Percentiles rank a stretch among this genome's conserved stretches.
phyloP scores from a whole-genome alignment of 35 echinoderm and acorn worm species.

The Hemicentrotus pulcherrimus region DNA sequence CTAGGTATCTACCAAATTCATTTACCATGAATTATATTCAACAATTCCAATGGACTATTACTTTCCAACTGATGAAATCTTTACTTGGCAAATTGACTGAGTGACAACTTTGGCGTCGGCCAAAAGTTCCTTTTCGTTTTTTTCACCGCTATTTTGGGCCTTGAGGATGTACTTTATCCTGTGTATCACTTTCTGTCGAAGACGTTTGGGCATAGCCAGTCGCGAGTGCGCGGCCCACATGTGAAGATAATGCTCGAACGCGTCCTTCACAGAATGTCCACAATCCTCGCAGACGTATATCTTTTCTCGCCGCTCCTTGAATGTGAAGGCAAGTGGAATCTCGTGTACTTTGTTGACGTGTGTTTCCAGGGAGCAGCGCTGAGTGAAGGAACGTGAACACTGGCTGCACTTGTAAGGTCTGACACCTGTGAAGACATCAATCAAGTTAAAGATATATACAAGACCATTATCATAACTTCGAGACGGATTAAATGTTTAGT shows the following conservation, averaged over 20 bases:
- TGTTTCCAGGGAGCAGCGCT: conserved; percentile 61
- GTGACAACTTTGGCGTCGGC: too few relatives aligned
- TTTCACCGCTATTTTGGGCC: too few relatives aligned
- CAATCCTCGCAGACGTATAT: conserved; percentile 64
- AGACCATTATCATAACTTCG: too few relatives aligned
- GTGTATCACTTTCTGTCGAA: neutral
- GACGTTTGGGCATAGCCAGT: conserved; percentile 8
- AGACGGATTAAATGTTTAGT: too few relatives aligned
- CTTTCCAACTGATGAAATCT: too few relatives aligned
- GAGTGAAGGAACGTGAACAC: conserved; percentile 56
- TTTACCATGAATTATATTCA: too few relatives aligned
- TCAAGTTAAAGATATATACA: too few relatives aligned
- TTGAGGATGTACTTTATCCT: neutral
- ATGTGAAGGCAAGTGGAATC: conserved; percentile 35
- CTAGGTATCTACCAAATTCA: too few relatives aligned
- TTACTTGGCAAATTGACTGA: too few relatives aligned
- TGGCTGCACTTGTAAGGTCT: conserved; percentile 55
- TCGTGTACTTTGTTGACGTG: conserved; percentile 54
- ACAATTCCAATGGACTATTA: too few relatives aligned
- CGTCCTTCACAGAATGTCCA: conserved; percentile 41
- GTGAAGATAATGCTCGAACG: conserved; percentile 49
- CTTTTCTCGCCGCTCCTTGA: conserved; percentile 61
- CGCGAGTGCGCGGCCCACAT: neutral
- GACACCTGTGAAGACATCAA: conserved; percentile 30
- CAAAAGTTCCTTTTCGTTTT: too few relatives aligned